These are phyloP conservation scores for Harmothoe impar DNA, from an alignment of 2,888 invertebrate species.

Conservation along the genomic window DNA sequence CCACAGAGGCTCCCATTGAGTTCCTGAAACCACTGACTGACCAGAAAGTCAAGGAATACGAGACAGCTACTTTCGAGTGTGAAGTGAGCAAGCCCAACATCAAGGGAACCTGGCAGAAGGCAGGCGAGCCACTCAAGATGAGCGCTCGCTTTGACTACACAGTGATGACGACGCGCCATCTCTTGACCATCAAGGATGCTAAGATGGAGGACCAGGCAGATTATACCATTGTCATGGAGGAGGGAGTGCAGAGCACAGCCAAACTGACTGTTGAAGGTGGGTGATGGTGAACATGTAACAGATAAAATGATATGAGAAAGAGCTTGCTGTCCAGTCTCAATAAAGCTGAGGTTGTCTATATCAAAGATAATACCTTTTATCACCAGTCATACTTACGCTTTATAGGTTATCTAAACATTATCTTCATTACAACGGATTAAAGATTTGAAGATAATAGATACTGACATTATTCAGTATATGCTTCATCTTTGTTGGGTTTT, in stretches of 20 bases:
- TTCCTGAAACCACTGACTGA: constrained; percentile 78
- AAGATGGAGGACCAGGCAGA: constrained; percentile 77
- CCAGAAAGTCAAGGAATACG: constrained; percentile 77
- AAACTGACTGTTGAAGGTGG: constrained; percentile 91
- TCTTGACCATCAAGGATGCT: constrained; percentile 75
- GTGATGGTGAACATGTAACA: neutral
- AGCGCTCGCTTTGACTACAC: constrained; percentile 18
- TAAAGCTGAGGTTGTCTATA: no score
- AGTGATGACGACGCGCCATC: constrained; percentile 69
- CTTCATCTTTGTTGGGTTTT: no score
- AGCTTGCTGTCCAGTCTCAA: no score
- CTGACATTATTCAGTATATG: no score
- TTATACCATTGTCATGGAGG: constrained; percentile 84
- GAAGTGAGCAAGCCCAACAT: constrained; percentile 91
- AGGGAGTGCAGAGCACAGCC: constrained; percentile 77
- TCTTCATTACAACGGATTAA: no score
- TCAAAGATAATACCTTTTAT: no score
- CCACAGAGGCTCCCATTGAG: constrained; percentile 79
- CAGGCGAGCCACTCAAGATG: constrained; percentile 55
- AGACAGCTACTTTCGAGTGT: constrained; percentile 87
- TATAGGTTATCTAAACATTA: no score
- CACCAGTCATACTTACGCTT: no score
- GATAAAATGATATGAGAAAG: no score
- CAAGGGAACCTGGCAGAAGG: constrained; percentile 89
- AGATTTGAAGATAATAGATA: no score